Evolutionary conservation across 2,888 invertebrate genomes (phyloP), one percentile per base, ranked within the genome.

Genomic region (Latrodectus hesperus): DNA sequence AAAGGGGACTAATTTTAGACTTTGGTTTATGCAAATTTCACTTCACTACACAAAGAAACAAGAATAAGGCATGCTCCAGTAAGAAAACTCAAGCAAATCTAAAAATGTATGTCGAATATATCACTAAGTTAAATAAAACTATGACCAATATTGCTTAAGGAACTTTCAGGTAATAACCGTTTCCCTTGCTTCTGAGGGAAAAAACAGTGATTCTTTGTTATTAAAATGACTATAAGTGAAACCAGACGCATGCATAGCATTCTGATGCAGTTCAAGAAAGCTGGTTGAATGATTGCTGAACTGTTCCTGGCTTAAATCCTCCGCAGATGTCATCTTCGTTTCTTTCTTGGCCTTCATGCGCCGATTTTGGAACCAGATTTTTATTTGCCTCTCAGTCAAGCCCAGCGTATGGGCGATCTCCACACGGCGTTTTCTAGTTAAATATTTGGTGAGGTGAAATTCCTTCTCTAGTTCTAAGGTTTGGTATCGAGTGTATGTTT

Each of bases 271-370:
- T 9, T 87, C 87, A 26, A 55, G 79, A 60, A 68, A 49, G 67
- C 83, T 82, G 11, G 81, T 81, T 3, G 86, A 87, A 67, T 80
- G 85, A 73, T 81, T 81, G 60, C 51, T 38, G 38, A 38, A 38
- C 6, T 38, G 38, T 38, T 38, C 6, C 38, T 38, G 38, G 6
- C 38, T 38, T 38, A 38, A 38, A 38, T 38, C 38, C 0, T 38
- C n/a, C 0, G 77, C 67, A 1, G 72, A 51, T 53, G 86, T 75
- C 22, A 87, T 73, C 53, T 87, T 87, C 55, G 72, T 85, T 65
- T 88, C 87, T 53, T 88, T 88, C 70, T 88, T 88, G 51, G 82
- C 82, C 60, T 88, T 88, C 87, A 88, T 88, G 1, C 87, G 55
- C 4, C 87, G 72, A 64, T 88, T 88, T 53, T 88, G 87, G 26